Conservation (phyloP, 2,888 invertebrate genomes). For the Stomorhina lunata region DNA sequence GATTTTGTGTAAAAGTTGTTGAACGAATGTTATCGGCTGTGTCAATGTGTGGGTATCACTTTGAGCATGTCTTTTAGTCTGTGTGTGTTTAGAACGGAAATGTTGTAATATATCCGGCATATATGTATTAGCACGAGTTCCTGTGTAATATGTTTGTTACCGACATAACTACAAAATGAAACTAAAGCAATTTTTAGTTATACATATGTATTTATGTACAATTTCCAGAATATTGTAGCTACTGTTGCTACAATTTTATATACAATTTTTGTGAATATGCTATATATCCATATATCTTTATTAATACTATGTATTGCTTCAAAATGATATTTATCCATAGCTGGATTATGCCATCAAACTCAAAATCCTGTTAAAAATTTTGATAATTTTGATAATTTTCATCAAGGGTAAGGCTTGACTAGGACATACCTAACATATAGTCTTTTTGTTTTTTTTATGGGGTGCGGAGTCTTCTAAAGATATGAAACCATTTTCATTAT, state of each 20-base stretch:
- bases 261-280: slow-evolving; percentile 1
- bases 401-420: too few relatives aligned
- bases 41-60: neutral
- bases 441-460: too few relatives aligned
- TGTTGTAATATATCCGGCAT: slow-evolving; percentile 61
- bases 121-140: slow-evolving; percentile 17
- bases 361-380: too few relatives aligned
- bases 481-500: too few relatives aligned
- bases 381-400: too few relatives aligned
- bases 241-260: slow-evolving; percentile 27
- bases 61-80: neutral
- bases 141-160: slow-evolving; percentile 1
- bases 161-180: slow-evolving; percentile 1
- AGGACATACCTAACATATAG: too few relatives aligned
- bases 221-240: slow-evolving; percentile 4
- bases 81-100: slow-evolving; percentile 50
- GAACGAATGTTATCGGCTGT: slow-evolving; percentile 5
- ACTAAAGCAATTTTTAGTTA: slow-evolving; percentile 17
- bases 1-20: slow-evolving; percentile 38
- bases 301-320: neutral
- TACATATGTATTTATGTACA: neutral
- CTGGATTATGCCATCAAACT: too few relatives aligned
- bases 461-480: too few relatives aligned
- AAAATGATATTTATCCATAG: neutral
- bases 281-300: neutral